Evolutionary conservation across 2,113 vertebrate genomes (phyloP), one percentile per base, ranked within the genome.

Genomic region (Plotosus lineatus): DNA sequence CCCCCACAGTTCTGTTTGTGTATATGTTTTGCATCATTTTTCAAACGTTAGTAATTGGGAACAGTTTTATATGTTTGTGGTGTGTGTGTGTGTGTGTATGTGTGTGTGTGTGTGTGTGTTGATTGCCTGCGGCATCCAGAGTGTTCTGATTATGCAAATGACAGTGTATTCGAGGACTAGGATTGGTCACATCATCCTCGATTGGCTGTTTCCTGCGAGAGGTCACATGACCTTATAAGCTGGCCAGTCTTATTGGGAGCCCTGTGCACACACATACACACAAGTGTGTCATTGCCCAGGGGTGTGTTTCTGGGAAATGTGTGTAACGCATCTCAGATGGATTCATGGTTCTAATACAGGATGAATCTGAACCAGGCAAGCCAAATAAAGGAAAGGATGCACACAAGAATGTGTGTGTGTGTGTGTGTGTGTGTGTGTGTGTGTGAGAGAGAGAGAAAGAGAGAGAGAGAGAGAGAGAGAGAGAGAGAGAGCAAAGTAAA

Each of bases 181-280:
- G 93, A 95, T 94, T 94, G 92, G 94, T 94, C 94, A 95, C 90
- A 92, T 94, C 95, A 94, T 95, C 94, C 92, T 93, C 75, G 65
- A 36, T 33, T 48, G 55, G 68, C 55, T 51, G 69, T 83, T 73
- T 83, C 75, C 71, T 78, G 44, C 88, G 86, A 85, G 87, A 83
- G 90, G 90, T 76, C 31, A 75, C 75, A 84, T 74, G 91, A 92
- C 90, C 94, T 94, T 94, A 92, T 94, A 92, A 65, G 68, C 40
- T 21, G 53, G 10, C 69, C 31, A 4, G 51, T 60, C 31, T 73
- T 73, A 50, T 51, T 73, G 65, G 44, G 65, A 68, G 15, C 3
- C 7, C 40, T 19, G 1, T 14, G 21, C 75, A 68, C 26, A n/a
- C 75, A 63, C 73, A 50, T 72, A 66, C 58, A 36, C 56, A 53